These are phyloP conservation scores for Thamnophis sirtalis DNA, from an alignment of 2,113 vertebrate species.

Conservation along the genomic window DNA sequence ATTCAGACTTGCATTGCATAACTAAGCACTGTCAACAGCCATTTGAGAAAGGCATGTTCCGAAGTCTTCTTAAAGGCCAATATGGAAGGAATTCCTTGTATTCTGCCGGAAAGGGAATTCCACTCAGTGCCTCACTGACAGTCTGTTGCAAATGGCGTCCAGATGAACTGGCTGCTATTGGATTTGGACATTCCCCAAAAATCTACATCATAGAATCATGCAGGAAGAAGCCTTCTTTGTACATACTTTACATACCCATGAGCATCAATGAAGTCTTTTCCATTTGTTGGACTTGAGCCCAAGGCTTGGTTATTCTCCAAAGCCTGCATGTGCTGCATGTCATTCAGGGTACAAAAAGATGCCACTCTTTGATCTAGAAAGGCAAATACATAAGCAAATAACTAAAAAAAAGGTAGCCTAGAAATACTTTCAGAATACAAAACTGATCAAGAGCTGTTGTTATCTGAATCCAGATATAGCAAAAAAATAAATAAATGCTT, in stretches of 20 bases:
- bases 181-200: neutral
- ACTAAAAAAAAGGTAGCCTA: neutral
- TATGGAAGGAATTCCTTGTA: neutral
- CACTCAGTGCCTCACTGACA: neutral
- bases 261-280: conserved; percentile 77
- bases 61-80: neutral
- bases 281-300: conserved; percentile 76
- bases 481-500: conserved; percentile 26
- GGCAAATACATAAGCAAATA: conserved; percentile 29
- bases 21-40: neutral
- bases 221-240: neutral
- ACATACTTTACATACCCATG: conserved; percentile 65
- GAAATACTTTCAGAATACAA: conserved; percentile 10
- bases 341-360: conserved; percentile 90
- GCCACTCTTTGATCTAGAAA: conserved; percentile 87
- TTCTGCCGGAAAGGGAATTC: neutral
- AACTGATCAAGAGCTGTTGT: conserved; percentile 34
- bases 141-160: neutral
- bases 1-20: neutral
- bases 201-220: neutral
- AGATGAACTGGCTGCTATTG: neutral
- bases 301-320: conserved; percentile 80
- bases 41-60: neutral
- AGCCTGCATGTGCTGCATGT: conserved; percentile 80
- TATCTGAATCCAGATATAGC: conserved; percentile 14